Conservation (phyloP, 2,113 vertebrate genomes). For the Megatriorchis doriae region DNA sequence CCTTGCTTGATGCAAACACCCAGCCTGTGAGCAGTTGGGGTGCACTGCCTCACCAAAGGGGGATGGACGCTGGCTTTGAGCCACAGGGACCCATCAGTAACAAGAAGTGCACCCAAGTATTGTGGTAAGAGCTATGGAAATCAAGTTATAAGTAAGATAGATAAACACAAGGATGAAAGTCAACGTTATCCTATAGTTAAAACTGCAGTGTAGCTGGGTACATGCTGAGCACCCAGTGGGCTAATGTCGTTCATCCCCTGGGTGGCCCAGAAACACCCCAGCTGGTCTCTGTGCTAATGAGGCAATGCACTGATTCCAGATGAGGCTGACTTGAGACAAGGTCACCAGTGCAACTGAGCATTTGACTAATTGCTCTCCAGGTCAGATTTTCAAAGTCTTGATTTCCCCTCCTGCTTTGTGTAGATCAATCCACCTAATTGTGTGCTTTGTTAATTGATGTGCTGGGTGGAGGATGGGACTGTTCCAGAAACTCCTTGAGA, state of each 20-base stretch:
- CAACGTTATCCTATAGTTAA: neutral
- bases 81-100: neutral
- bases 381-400: neutral
- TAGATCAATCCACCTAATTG: neutral
- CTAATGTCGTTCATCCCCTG: rapidly evolving
- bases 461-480: neutral
- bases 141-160: neutral
- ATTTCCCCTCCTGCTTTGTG: neutral
- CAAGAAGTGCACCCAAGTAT: neutral
- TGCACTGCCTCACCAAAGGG: neutral
- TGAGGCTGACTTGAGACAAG: neutral
- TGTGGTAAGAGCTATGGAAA: neutral
- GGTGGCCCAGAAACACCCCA: neutral
- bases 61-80: neutral
- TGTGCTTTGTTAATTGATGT: neutral
- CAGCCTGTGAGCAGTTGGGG: neutral
- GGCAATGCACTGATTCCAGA: neutral
- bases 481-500: neutral
- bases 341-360: neutral
- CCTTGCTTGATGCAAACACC: no score
- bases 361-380: neutral
- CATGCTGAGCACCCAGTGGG: neutral
- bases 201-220: rapidly evolving
- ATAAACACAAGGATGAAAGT: neutral
- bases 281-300: neutral